Base-by-base conservation (phyloP, 2,113 vertebrate genomes). In the Melierax canorus region DNA sequence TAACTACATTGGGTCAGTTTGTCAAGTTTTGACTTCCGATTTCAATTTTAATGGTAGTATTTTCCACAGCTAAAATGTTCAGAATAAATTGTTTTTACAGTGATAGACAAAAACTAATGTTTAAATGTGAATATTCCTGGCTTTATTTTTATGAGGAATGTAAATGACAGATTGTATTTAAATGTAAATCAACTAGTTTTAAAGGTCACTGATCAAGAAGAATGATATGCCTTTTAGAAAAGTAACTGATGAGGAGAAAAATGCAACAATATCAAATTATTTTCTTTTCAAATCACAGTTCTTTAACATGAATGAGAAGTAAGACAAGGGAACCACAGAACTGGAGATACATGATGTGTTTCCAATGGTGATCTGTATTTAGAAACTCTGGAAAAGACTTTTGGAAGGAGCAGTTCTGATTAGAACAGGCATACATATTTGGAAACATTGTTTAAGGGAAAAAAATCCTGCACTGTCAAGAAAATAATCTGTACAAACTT, bases 161-260 rank as follows among this genome's bases (percentile, higher is more conserved):
- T 26, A 88, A 94, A 83, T 56, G 86, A 77, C 1, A 6, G 45
- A 72, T 43, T 30, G 19, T 18, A 86, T 89, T 96, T 91, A 96
- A 96, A 89, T 89, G 60, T 38, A 89, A 95, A 94, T 84, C 80
- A 91, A 71, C 5, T 26, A 4, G 10, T 67, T 93, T 80, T 50
- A 94, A 92, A 93, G 82, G 75, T 92, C 94, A 96, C 36, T 36
- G 75, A 82, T 69, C 36, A 82, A 86, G 71, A 91, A 69, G 32
- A 90, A 79, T 46, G 9, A 53, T 86, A 36, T 59, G n/a, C 6
- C 53, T 73, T 32, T 73, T 48, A 71, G 46, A 78, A 89, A 78
- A 87, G 38, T 36, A 74, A 86, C 36, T 43, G 51, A 71, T 55
- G 29, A 62, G 15, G 32, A 86, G 5, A 48, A 83, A 92, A 89